phyloP scores from a whole-genome alignment of 2,797 vertebrate species.

The Heliangelus exortis region DNA sequence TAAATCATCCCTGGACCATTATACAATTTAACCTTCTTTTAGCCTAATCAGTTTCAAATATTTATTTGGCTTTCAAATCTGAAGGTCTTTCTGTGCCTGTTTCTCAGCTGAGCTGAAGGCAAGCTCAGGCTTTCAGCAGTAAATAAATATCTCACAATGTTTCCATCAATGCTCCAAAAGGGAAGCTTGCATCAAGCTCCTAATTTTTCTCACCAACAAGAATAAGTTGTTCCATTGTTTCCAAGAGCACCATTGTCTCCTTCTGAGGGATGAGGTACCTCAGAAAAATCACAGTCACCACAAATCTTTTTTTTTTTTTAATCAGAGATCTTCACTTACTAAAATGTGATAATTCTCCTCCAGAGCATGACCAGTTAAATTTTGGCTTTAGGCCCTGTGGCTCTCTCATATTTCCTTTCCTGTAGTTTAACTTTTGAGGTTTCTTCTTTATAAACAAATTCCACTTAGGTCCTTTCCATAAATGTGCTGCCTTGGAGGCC shows the following conservation, averaged over 20 bases:
- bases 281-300: not conserved
- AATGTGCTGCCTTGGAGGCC: not conserved
- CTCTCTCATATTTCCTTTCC: not conserved
- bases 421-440: not conserved
- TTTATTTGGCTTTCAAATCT: slow-evolving; percentile 61
- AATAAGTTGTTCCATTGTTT: not conserved
- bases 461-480: not conserved
- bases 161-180: not conserved
- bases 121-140: slow-evolving; percentile 28
- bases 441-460: not conserved
- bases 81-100: slow-evolving; percentile 44
- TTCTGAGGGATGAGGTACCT: accelerated
- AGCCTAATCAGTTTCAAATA: slow-evolving; percentile 62
- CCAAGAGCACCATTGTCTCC: not conserved
- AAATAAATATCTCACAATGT: slow-evolving; percentile 63
- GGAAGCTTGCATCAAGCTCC: not conserved
- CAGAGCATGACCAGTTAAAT: not conserved
- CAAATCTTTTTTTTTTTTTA: not conserved
- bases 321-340: not conserved
- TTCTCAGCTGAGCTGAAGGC: slow-evolving; percentile 64
- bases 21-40: slow-evolving; percentile 10
- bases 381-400: not conserved
- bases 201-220: not conserved
- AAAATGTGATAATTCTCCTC: not conserved
- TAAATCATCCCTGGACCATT: not conserved